These are phyloP conservation scores for Prorops nasuta DNA, from an alignment of 1,140 invertebrate genomes.

Conservation along the genomic window DNA sequence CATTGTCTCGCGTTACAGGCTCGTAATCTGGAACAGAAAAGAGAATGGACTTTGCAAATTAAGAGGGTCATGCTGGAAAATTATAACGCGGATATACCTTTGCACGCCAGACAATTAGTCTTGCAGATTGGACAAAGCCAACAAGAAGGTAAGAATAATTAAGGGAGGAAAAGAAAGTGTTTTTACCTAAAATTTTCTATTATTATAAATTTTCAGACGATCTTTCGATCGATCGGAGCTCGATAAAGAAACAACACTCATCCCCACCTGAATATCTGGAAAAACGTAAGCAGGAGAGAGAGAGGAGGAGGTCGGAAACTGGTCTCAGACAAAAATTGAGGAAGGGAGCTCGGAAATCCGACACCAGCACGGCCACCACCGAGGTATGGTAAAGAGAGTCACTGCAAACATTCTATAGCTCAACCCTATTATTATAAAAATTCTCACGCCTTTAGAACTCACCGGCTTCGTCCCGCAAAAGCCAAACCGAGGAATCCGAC, in stretches of 20 bases:
- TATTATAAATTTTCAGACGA: constrained; percentile 14
- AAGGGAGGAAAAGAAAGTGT: background rate
- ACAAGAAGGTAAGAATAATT: constrained; percentile 58
- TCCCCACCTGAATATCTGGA: constrained; percentile 86
- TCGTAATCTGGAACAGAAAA: constrained; percentile 84
- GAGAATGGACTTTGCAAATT: constrained; percentile 88
- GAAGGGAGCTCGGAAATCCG: constrained; percentile 51
- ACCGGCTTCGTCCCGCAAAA: constrained; percentile 40
- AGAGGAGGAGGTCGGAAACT: constrained; percentile 68
- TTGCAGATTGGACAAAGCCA: constrained; percentile 86
- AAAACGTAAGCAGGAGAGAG: constrained; percentile 70
- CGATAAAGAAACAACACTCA: constrained; percentile 73
- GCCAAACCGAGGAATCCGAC: constrained; percentile 36
- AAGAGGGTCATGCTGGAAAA: constrained; percentile 93
- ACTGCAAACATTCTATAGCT: background rate
- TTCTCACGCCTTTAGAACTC: constrained; percentile 31
- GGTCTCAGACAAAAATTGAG: constrained; percentile 61
- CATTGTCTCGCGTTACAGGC: too few species aligned
- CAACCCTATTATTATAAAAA: background rate
- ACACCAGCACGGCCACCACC: constrained; percentile 35
- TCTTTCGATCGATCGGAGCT: constrained; percentile 47
- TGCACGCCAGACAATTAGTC: constrained; percentile 87
- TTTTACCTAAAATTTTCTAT: constrained; percentile 39
- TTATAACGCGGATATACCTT: constrained; percentile 90
- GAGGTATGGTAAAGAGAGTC: constrained; percentile 41